Percentiles rank a stretch among this genome's conserved stretches.
Evolutionary conservation across 2,797 vertebrate species (phyloP).

Genomic region (Choloepus didactylus): DNA sequence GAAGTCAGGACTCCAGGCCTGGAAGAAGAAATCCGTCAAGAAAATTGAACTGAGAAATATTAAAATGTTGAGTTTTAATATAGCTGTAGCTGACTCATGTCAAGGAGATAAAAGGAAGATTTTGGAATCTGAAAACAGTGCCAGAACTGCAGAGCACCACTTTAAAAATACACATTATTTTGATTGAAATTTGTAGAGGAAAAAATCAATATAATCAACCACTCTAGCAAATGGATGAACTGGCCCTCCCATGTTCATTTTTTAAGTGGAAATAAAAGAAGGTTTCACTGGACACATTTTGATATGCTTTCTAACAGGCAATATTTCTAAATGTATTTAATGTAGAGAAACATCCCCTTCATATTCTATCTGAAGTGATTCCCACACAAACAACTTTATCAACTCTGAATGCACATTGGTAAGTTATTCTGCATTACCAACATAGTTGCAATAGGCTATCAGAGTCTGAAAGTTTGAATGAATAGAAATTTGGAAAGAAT

Average conservation of each 20-base stretch:
- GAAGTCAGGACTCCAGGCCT: constrained; percentile 72
- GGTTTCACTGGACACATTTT: background rate
- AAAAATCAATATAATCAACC: constrained; percentile 78
- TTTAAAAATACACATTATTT: constrained; percentile 74
- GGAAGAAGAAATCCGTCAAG: constrained; percentile 64
- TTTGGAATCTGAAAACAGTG: constrained; percentile 45
- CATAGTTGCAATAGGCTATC: background rate
- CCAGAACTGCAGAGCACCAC: background rate
- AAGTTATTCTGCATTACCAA: background rate
- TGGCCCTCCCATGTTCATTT: constrained; percentile 51
- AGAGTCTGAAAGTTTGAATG: background rate
- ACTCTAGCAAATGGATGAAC: constrained; percentile 62
- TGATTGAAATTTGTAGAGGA: constrained; percentile 71
- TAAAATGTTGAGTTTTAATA: constrained; percentile 75
- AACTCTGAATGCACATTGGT: constrained; percentile 10
- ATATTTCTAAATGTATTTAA: constrained; percentile 49
- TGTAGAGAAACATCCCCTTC: constrained; percentile 21
- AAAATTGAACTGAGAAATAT: constrained; percentile 71
- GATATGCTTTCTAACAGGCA: constrained; percentile 49
- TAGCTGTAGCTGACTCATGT: constrained; percentile 75
- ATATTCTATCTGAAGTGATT: background rate
- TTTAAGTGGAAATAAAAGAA: background rate
- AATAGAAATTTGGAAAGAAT: background rate
- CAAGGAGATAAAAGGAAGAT: constrained; percentile 74
- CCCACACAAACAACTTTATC: constrained; percentile 11